A percentile compares a stretch with the other conserved stretches of the same genome.
phyloP scores from a whole-genome alignment of 2,888 invertebrate species.

The Tineola bisselliella region DNA sequence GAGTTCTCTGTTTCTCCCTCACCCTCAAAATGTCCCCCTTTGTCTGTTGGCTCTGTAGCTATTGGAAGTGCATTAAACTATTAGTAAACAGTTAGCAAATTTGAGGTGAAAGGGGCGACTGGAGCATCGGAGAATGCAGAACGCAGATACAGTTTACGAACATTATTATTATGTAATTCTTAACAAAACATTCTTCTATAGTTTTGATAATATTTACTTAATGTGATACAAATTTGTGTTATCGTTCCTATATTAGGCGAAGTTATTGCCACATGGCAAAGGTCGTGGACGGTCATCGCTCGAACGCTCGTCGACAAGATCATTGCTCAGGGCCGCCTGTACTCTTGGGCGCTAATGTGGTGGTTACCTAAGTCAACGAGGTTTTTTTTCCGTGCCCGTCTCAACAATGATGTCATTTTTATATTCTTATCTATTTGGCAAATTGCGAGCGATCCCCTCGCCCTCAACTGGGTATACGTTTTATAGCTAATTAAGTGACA shows the following conservation, averaged over 20 bases:
- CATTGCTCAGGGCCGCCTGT: slow-evolving; percentile 48
- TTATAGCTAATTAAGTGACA: slow-evolving; percentile 11
- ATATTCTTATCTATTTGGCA: slow-evolving; percentile 15
- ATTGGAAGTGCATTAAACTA: slow-evolving; percentile 54
- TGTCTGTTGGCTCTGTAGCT: slow-evolving; percentile 28
- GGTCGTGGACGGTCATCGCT: slow-evolving; percentile 14
- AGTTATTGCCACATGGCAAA: slow-evolving; percentile 13
- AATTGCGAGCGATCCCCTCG: slow-evolving; percentile 14
- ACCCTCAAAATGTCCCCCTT: slow-evolving; percentile 23
- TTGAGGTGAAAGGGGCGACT: slow-evolving; percentile 13
- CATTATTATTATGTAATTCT: neutral
- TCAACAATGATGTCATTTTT: slow-evolving; percentile 46
- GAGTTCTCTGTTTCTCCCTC: slow-evolving; percentile 19
- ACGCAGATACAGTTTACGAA: neutral
- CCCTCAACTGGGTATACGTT: slow-evolving; percentile 13
- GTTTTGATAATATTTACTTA: neutral
- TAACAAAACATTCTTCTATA: neutral
- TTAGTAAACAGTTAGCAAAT: slow-evolving; percentile 48
- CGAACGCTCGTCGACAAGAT: slow-evolving; percentile 34
- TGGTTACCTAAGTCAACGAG: slow-evolving; percentile 31
- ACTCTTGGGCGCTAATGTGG: slow-evolving; percentile 24
- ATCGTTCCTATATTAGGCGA: slow-evolving; percentile 2
- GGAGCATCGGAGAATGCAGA: neutral
- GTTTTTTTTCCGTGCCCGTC: slow-evolving; percentile 40
- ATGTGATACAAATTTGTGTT: neutral